Conservation (phyloP, 2,797 vertebrate genomes). For the Myotis myotis region DNA sequence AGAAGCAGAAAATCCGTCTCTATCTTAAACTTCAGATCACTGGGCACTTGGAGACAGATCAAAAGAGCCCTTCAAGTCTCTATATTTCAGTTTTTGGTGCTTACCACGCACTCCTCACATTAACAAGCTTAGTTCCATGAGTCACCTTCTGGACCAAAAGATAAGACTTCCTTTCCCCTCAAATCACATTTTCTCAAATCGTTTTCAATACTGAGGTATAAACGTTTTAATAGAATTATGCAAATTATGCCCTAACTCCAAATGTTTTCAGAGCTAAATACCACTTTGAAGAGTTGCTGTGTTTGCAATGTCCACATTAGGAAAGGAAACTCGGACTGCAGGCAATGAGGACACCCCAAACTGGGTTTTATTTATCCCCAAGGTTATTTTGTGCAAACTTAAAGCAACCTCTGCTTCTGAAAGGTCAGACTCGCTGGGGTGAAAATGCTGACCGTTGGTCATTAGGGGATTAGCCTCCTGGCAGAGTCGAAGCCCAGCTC, state of each 20-base stretch:
- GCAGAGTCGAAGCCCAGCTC: background rate
- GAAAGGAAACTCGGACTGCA: background rate
- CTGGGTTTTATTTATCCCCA: background rate
- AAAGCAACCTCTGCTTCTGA: background rate
- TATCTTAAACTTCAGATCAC: background rate
- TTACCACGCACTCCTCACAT: background rate
- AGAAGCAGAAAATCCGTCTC: background rate
- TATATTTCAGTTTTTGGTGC: background rate
- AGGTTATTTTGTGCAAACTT: conserved; percentile 20
- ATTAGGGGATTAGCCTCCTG: conserved; percentile 36
- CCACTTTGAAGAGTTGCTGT: background rate
- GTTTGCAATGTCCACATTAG: background rate
- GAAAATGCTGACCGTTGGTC: conserved; percentile 49
- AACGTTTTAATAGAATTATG: conserved; percentile 70
- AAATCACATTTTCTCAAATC: conserved; percentile 64
- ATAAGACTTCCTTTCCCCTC: conserved; percentile 43
- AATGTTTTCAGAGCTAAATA: conserved; percentile 39
- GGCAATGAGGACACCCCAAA: background rate
- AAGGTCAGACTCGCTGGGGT: background rate
- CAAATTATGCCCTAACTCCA: conserved; percentile 39
- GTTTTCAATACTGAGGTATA: conserved; percentile 60
- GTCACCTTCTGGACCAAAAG: conserved; percentile 61
- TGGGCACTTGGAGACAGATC: background rate
- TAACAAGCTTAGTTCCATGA: conserved; percentile 64
- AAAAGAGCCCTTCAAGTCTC: background rate